Evolutionary conservation across 2,113 vertebrate species (phyloP).

Genomic region (Saguinus imperator): DNA sequence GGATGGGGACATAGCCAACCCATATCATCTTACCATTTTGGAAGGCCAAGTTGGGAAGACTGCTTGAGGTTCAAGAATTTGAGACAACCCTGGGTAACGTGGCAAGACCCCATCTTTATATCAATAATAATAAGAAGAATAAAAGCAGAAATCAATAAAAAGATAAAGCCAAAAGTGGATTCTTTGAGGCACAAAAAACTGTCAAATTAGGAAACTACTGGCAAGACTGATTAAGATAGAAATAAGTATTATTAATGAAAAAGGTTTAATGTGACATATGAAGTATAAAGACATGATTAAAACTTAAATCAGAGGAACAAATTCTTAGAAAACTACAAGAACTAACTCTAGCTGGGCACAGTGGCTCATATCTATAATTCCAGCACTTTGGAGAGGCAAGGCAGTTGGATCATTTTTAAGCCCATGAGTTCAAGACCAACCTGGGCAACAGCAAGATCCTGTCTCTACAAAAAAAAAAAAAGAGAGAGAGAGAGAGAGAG

Average conservation of each 20-base stretch:
- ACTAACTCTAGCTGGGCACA: not conserved
- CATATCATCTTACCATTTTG: not conserved
- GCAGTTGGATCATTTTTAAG: no score
- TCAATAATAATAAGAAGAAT: not conserved
- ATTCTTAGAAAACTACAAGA: constrained; percentile 39
- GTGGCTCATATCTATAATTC: no score
- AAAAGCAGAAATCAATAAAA: not conserved
- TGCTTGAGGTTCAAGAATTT: not conserved
- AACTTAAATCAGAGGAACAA: constrained; percentile 16
- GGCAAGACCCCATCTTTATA: not conserved
- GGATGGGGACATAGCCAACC: no score
- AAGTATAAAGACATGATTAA: constrained; percentile 18
- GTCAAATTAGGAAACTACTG: not conserved
- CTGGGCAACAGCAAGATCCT: no score
- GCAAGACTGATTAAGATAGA: not conserved
- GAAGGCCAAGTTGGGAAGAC: not conserved
- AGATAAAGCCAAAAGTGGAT: not conserved
- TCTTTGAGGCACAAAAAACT: not conserved
- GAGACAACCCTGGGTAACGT: not conserved
- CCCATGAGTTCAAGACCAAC: no score
- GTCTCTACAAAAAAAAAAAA: no score
- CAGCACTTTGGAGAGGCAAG: no score
- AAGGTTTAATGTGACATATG: not conserved
- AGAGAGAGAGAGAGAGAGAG: no score
- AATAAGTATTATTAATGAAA: not conserved